A percentile compares a stretch with the other conserved stretches of the same genome.
Conservation (phyloP, 2,113 vertebrate genomes). For the Bombycilla garrulus region DNA sequence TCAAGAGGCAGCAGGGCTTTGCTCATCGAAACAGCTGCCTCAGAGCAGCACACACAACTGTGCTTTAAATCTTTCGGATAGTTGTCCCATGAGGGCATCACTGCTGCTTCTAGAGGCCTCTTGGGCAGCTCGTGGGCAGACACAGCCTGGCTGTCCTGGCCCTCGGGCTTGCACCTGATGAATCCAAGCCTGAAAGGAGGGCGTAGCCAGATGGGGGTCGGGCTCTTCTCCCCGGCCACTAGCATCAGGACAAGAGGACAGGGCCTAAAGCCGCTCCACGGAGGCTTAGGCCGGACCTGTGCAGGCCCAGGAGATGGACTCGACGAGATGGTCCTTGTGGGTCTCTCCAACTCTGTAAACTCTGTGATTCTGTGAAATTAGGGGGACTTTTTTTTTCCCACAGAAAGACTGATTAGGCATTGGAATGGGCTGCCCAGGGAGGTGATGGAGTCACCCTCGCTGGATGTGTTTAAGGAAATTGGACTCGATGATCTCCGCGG, state of each 20-base stretch:
- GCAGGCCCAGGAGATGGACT: neutral
- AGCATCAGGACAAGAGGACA: neutral
- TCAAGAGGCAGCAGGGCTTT: neutral
- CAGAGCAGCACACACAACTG: rapidly evolving
- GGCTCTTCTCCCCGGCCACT: no score
- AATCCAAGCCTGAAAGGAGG: no score
- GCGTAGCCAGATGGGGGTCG: rapidly evolving
- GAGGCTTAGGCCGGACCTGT: rapidly evolving
- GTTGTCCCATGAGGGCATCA: rapidly evolving
- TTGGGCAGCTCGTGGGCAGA: rapidly evolving
- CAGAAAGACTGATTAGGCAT: neutral
- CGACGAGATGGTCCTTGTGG: neutral
- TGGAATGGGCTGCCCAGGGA: neutral
- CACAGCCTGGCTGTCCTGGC: neutral
- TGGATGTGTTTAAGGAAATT: neutral
- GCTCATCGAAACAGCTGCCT: rapidly evolving
- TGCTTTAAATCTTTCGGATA: rapidly evolving
- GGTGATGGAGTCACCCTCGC: neutral
- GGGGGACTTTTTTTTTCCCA: no score
- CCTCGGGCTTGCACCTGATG: neutral
- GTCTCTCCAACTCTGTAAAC: no score
- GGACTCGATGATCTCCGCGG: neutral
- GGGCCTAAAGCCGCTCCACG: neutral
- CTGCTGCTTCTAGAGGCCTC: rapidly evolving
- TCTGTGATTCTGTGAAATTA: neutral